A percentile compares a stretch with the other conserved stretches of the same genome.
Evolutionary conservation across 2,888 invertebrate species (phyloP).

Genomic region (Ganaspis brasiliensis): DNA sequence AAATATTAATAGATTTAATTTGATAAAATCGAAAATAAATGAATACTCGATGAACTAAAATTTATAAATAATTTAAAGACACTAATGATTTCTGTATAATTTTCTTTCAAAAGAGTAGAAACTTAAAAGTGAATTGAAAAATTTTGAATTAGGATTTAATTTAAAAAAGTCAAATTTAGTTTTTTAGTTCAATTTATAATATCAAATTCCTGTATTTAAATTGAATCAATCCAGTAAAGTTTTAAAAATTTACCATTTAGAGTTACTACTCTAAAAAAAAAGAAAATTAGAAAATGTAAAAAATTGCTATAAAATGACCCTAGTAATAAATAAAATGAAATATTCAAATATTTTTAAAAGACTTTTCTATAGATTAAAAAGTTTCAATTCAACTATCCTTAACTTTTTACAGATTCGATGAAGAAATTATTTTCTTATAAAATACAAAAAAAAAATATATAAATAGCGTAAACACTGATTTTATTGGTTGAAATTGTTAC

Average conservation of each 20-base stretch:
- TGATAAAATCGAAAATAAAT: not conserved
- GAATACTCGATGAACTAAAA: not conserved
- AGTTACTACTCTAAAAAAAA: conserved; percentile 1
- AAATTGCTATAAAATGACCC: conserved; percentile 40
- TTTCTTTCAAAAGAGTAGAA: not conserved
- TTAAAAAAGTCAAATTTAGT: not conserved
- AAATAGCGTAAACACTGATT: conserved; percentile 5
- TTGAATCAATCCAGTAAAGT: too few species aligned
- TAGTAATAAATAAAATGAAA: conserved; percentile 45
- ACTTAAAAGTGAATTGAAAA: not conserved
- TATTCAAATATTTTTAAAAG: conserved; percentile 43
- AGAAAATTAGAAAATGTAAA: conserved; percentile 39
- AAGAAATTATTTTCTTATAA: not conserved
- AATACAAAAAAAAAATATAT: not conserved
- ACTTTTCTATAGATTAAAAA: not conserved
- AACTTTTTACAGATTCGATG: conserved; percentile 14
- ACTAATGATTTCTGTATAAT: not conserved
- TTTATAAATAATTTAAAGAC: not conserved
- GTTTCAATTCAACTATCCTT: not conserved
- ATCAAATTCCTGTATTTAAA: too few species aligned
- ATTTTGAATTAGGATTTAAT: too few species aligned
- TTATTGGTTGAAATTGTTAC: not conserved
- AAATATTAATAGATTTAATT: conserved; percentile 10
- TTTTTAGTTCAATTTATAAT: too few species aligned
- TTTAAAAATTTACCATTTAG: not conserved